Percentiles rank a stretch among this genome's conserved stretches.
These are phyloP conservation scores for Platyura marginata DNA, from an alignment of 1,140 invertebrate species.

Conservation along the genomic window DNA sequence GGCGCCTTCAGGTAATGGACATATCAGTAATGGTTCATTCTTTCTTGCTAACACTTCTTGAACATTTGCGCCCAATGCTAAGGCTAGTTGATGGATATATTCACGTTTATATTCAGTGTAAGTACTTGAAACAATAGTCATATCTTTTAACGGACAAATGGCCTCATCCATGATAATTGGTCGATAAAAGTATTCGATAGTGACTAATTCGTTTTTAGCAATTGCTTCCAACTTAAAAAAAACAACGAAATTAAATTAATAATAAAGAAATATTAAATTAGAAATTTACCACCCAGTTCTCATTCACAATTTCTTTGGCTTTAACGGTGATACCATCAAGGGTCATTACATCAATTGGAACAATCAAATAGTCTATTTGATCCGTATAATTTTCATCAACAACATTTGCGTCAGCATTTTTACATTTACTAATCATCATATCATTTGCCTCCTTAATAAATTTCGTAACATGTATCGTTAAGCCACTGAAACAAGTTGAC, in stretches of 20 bases:
- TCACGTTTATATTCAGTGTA: constrained; percentile 48
- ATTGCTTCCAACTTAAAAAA: no score
- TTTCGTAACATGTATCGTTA: constrained; percentile 27
- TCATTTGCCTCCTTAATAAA: constrained; percentile 17
- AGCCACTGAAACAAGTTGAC: constrained; percentile 24
- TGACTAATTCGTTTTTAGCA: no score
- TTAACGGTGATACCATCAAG: constrained; percentile 19
- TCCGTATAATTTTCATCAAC: constrained; percentile 25
- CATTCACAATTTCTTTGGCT: constrained; percentile 32
- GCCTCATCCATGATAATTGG: constrained; percentile 30
- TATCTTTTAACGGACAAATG: constrained; percentile 39
- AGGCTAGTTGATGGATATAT: constrained; percentile 47
- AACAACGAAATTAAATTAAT: background rate
- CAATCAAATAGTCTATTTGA: constrained; percentile 35
- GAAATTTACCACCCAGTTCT: constrained; percentile 31
- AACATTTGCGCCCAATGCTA: constrained; percentile 40
- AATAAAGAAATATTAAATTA: no score
- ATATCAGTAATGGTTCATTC: constrained; percentile 38
- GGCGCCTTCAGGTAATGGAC: constrained; percentile 44
- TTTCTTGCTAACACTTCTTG: constrained; percentile 36
- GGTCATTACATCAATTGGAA: constrained; percentile 24
- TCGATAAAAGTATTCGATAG: constrained; percentile 45
- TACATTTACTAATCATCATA: constrained; percentile 24
- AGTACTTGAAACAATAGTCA: constrained; percentile 58
- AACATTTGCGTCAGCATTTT: constrained; percentile 27